A percentile compares a stretch with the other conserved stretches of the same genome.
phyloP scores from a whole-genome alignment of 23 tunicate genomes.

The Phallusia fumigata region DNA sequence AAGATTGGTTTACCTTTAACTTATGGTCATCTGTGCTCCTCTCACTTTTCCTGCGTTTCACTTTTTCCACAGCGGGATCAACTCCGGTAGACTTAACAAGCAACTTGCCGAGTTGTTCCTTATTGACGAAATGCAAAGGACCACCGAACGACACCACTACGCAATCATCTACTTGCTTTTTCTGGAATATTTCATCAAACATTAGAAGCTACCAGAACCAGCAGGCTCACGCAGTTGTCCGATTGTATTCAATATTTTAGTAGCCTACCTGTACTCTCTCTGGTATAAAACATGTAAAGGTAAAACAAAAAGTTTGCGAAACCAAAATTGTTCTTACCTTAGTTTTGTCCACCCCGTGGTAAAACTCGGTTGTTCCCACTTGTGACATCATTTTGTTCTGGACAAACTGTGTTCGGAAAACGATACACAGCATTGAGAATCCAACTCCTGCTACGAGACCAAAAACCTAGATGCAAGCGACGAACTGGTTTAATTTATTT shows the following conservation, averaged over 20 bases:
- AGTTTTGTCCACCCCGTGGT: neutral
- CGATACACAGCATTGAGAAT: slow-evolving; percentile 51
- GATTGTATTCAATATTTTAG: neutral
- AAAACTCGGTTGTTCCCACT: slow-evolving; percentile 52
- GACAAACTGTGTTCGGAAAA: slow-evolving; percentile 59
- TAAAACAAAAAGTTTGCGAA: too few relatives aligned
- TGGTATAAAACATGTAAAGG: neutral
- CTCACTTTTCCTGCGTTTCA: neutral
- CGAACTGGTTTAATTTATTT: too few relatives aligned
- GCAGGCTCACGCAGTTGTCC: neutral
- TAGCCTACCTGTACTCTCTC: neutral
- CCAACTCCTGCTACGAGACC: slow-evolving; percentile 59
- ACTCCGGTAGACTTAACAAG: slow-evolving; percentile 18
- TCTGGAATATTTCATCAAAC: neutral
- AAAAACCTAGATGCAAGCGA: slow-evolving; percentile 25
- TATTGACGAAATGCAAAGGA: slow-evolving; percentile 62
- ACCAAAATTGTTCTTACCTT: neutral
- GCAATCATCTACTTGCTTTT: neutral
- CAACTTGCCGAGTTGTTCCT: slow-evolving; percentile 31
- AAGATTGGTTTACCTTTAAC: neutral
- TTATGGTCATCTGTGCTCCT: neutral
- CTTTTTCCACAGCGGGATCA: slow-evolving; percentile 34
- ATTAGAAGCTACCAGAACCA: too few relatives aligned
- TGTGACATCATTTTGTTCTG: slow-evolving; percentile 22
- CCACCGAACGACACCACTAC: slow-evolving; percentile 51